These are phyloP conservation scores for Recurvirostra avosetta DNA, from an alignment of 2,113 vertebrate species.

Conservation along the genomic window DNA sequence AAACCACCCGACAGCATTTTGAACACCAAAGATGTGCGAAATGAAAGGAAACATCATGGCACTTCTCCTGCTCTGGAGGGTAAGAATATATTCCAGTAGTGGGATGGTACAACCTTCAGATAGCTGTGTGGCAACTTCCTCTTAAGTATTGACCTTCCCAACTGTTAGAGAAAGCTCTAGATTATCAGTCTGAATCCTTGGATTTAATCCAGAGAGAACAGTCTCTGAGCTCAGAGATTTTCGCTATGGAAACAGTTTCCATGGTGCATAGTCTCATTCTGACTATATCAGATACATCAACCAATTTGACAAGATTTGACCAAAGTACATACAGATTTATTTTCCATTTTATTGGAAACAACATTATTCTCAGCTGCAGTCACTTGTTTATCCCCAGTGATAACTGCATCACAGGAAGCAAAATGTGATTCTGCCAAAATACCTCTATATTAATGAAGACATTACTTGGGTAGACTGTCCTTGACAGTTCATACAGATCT, in stretches of 20 bases:
- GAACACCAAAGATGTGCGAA: neutral
- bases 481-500: neutral
- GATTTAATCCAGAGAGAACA: constrained; percentile 31
- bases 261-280: constrained; percentile 5
- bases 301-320: neutral
- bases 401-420: neutral
- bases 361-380: neutral
- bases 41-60: neutral
- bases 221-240: constrained; percentile 8
- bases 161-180: neutral
- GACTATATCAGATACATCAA: neutral
- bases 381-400: neutral
- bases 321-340: neutral
- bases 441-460: neutral
- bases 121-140: neutral
- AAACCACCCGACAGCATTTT: neutral
- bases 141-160: neutral
- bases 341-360: neutral
- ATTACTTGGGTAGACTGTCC: neutral
- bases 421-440: neutral
- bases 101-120: neutral
- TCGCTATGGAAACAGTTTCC: constrained; percentile 45
- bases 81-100: neutral
- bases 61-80: neutral
- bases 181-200: constrained; percentile 19